These are phyloP conservation scores for Ormyrus thymus DNA, from an alignment of 2,888 invertebrate species.

Conservation along the genomic window DNA sequence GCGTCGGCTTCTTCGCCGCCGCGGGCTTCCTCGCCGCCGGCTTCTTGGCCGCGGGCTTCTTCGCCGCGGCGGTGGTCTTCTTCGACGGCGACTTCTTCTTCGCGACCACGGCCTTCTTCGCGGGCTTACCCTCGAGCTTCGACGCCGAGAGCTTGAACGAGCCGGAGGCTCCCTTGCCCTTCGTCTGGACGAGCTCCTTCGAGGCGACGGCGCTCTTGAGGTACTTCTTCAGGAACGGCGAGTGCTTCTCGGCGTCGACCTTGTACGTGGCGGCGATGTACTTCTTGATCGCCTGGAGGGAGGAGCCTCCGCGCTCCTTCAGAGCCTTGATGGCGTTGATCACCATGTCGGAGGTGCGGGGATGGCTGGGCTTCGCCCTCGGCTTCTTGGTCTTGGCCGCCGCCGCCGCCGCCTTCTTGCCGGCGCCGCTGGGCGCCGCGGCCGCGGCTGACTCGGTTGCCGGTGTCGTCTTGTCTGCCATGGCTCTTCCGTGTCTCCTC, in stretches of 20 bases:
- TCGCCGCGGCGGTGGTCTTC: slow-evolving; percentile 42
- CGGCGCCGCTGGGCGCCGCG: slow-evolving; percentile 19
- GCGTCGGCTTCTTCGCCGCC: slow-evolving; percentile 38
- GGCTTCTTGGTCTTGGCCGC: slow-evolving; percentile 49
- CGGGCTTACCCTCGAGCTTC: slow-evolving; percentile 61
- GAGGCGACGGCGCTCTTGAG: slow-evolving; percentile 77
- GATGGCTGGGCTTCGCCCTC: slow-evolving; percentile 71
- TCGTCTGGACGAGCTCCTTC: slow-evolving; percentile 75
- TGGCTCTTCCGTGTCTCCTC: not conserved
- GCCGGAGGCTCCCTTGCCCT: slow-evolving; percentile 77
- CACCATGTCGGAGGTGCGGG: slow-evolving; percentile 78
- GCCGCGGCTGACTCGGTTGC: slow-evolving; percentile 17
- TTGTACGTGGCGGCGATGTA: slow-evolving; percentile 79
- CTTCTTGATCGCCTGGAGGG: slow-evolving; percentile 79
- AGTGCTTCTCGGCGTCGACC: slow-evolving; percentile 78
- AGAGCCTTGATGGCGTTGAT: slow-evolving; percentile 77
- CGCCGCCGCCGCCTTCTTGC: slow-evolving; percentile 29
- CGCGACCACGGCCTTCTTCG: slow-evolving; percentile 78
- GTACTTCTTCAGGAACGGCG: slow-evolving; percentile 79
- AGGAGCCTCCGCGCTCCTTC: slow-evolving; percentile 79
- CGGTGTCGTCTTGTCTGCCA: slow-evolving; percentile 25
- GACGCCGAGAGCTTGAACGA: slow-evolving; percentile 75
- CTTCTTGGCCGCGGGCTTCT: slow-evolving; percentile 60
- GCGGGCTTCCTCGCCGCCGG: slow-evolving; percentile 58
- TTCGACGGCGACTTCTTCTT: slow-evolving; percentile 55